Base-by-base conservation (phyloP, 2,888 invertebrate genomes). In the Neoscelio sp. region DNA sequence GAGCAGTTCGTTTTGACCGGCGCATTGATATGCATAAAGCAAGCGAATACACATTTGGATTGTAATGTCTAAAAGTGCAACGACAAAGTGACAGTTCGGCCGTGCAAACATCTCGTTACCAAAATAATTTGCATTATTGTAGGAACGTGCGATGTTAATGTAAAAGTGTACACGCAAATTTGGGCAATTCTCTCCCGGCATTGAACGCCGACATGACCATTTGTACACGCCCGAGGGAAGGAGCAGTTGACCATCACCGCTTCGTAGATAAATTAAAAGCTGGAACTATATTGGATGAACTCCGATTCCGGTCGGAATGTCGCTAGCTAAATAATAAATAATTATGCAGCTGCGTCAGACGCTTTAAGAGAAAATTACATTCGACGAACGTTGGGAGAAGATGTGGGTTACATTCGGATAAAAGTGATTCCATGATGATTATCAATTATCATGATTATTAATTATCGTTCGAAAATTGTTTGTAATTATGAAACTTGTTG, bases 241-340 rank as follows among this genome's bases (percentile, higher is more conserved):
- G 33, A 35, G 64, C 64, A 62, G 67, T 73, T 82, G 83, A 83
- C 84, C 83, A 71, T 75, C 62, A 33, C 71, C 73, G 56, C 28
- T 62, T 75, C 79, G 82, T 60, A 50, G 80, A 83, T 85, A 67
- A 64, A 78, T 71, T 86, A 84, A 83, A 84, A 81, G 60, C 82
- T 78, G 82, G 82, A 83, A 33, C 86, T 85, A 85, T 87, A 85
- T 85, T 83, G 62, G n/a, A 84, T 84, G 83, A 78, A 67, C 80
- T 76, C 33, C 71, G 74, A 80, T 78, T 81, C 78, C 44, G 48
- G 38, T 56, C 8, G 7, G 18, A 40, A 40, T 26, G 26, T 38
- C 38, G 33, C 50, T 33, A n/a, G 42, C 12, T 15, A 60, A 70
- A 60, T 52, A 10, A 50, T 20, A 30, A n/a, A n/a, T n/a, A n/a